Evolutionary conservation across 1,140 invertebrate genomes (phyloP).

Genomic region (Heliconius nattereri): DNA sequence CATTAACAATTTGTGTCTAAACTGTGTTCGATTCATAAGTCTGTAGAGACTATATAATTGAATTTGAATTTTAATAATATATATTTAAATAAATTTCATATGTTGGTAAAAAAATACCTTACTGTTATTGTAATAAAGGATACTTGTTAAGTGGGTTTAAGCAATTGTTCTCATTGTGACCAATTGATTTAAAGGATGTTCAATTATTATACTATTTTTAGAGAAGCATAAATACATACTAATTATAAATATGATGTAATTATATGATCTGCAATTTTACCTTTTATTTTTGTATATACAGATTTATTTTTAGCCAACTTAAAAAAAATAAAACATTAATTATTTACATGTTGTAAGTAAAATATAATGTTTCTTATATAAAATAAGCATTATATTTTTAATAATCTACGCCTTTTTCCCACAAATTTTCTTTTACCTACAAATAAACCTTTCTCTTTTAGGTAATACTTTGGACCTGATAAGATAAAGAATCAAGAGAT

Average conservation of each 20-base stretch:
- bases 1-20: neutral
- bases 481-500: constrained; percentile 46
- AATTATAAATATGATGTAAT: neutral
- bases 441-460: constrained; percentile 18
- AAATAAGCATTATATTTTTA: too few species aligned
- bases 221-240: neutral
- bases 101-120: neutral
- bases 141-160: constrained; percentile 2
- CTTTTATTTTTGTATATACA: too few species aligned
- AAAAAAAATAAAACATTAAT: neutral
- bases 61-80: neutral
- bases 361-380: neutral
- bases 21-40: neutral
- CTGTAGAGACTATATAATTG: neutral
- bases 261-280: neutral
- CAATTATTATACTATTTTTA: neutral
- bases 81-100: neutral
- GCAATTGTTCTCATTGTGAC: constrained; percentile 8
- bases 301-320: neutral
- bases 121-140: neutral
- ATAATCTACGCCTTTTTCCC: neutral
- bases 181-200: constrained; percentile 5
- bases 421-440: neutral
- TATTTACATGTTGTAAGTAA: neutral
- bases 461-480: constrained; percentile 46